Evolutionary conservation across 2,888 invertebrate species (phyloP).

Genomic region (Scaptomyza reducta): DNA sequence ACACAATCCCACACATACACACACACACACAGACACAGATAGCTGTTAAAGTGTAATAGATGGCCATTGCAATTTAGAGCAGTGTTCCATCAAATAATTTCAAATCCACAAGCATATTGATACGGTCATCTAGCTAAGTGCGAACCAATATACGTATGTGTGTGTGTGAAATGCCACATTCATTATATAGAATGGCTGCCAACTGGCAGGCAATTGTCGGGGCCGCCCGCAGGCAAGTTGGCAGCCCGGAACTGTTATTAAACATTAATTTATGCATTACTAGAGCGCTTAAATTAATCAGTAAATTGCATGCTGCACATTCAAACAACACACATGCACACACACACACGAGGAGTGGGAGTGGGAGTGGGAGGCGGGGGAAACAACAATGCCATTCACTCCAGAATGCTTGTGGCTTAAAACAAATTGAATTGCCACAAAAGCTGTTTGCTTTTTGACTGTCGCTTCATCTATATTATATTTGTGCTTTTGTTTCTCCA

Average conservation of each 20-base stretch:
- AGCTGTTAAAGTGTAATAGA: constrained; percentile 6
- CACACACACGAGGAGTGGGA: too few species aligned
- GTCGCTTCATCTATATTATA: constrained; percentile 39
- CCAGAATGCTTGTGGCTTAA: constrained; percentile 39
- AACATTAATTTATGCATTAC: constrained; percentile 75
- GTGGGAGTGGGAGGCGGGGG: too few species aligned
- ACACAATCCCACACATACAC: constrained; percentile 16
- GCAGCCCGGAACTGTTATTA: constrained; percentile 61
- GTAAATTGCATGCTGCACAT: constrained; percentile 59
- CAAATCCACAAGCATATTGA: constrained; percentile 58
- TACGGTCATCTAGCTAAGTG: constrained; percentile 45
- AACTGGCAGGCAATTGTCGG: constrained; percentile 36
- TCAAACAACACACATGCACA: constrained; percentile 10
- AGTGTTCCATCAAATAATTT: constrained; percentile 42
- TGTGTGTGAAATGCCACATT: constrained; percentile 27
- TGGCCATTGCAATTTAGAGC: constrained; percentile 29
- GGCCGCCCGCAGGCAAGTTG: constrained; percentile 35
- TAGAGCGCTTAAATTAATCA: constrained; percentile 70
- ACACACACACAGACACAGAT: not conserved
- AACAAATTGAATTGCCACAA: constrained; percentile 58
- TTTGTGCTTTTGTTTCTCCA: constrained; percentile 26
- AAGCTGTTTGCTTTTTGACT: constrained; percentile 59
- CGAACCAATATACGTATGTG: constrained; percentile 12
- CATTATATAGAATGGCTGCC: constrained; percentile 33
- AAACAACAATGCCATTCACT: constrained; percentile 35